Evolutionary conservation across 2,797 vertebrate species (phyloP), one percentile per base, ranked within the genome.

Genomic region (Manis javanica): DNA sequence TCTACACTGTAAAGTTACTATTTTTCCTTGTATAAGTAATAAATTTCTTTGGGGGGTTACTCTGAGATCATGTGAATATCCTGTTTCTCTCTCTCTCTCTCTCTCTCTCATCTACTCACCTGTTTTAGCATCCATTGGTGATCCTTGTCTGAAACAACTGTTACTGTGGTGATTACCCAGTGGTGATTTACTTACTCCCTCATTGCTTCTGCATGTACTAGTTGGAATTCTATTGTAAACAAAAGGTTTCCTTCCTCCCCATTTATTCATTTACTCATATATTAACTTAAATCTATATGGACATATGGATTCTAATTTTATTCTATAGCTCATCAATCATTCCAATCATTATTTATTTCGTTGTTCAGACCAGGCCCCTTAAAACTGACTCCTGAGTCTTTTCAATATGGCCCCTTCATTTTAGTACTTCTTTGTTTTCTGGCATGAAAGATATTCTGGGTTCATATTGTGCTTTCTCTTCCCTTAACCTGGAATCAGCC

Each of bases 71-170:
- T 29, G 16, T 31, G 55, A 78, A 72, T 79, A 64, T 31, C 51
- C 34, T n/a, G 16, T 49, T 72, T 78, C 64, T 92, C 66, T 39
- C 37, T 39, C 64, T 92, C 66, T 39, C 64, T 92, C 66, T 46
- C 42, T 39, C 49, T 89, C 78, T 57, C 51, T 46, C 87, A 86
- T 89, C 46, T 64, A 83, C 82, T 69, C 92, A 74, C 82, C 26
- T 21, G 53, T 53, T 86, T 86, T 82, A 90, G 69, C 81, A 63
- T 57, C 64, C 57, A 83, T n/a, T 82, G 66, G 64, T 46, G 59
- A 69, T 42, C 59, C 68, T 55, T 49, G 51, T 74, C 59, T 81
- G 39, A 88, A 94, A 83, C 71, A 79, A 63, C 59, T 34, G 79
- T 66, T 78, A 24, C 71, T 53, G 59, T 82, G 71, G 57, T 53